These are phyloP conservation scores for rat (Rattus norvegicus) DNA, from an alignment of 2,113 vertebrate genomes.

Conservation along the genomic window GRCr8 NC_086022.1:9106501-9107000, in stretches of 20 bases:
- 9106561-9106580: neutral
- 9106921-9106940: neutral
- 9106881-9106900: neutral
- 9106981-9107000: neutral
- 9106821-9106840: neutral
- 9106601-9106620: fast-evolving
- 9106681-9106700: neutral
- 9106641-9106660: too few species aligned
- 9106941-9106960: neutral
- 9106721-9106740: neutral
- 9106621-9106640: too few species aligned
- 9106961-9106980: neutral
- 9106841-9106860: neutral
- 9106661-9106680: neutral
- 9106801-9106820: neutral
- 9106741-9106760: too few species aligned
- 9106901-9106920: neutral
- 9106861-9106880: neutral
- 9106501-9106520: fast-evolving
- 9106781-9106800: too few species aligned
- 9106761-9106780: fast-evolving
- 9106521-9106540: fast-evolving
- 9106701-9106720: neutral
- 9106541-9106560: fast-evolving
- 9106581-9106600: fast-evolving